Evolutionary conservation across 2,888 invertebrate genomes (phyloP).

Genomic region (Lithophane ornitopus): DNA sequence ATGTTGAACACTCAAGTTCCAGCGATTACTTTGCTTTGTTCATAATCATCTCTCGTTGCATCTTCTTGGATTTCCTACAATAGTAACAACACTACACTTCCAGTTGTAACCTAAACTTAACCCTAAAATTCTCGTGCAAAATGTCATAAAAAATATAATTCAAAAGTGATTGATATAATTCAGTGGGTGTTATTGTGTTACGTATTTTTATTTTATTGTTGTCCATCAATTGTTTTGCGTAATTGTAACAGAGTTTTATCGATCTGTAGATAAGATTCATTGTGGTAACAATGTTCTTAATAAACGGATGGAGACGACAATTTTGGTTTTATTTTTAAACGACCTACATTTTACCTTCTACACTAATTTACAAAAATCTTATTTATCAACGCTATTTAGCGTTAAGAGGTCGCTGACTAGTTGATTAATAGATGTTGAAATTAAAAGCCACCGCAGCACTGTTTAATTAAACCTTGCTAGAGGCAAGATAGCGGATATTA

Average conservation of each 20-base stretch:
- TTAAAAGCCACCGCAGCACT: neutral
- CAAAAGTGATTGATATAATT: constrained; percentile 47
- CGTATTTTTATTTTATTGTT: constrained; percentile 87
- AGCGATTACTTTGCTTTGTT: neutral
- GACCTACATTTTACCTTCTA: neutral
- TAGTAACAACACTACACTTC: constrained; percentile 34
- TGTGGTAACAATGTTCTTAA: constrained; percentile 87
- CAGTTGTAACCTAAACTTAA: constrained; percentile 35
- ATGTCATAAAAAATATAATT: constrained; percentile 32
- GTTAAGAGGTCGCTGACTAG: neutral
- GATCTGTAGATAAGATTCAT: constrained; percentile 82
- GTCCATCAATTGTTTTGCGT: constrained; percentile 87
- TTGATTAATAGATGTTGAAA: neutral
- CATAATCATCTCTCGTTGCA: neutral
- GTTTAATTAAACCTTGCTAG: neutral
- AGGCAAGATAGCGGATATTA: neutral
- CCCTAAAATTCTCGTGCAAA: constrained; percentile 27
- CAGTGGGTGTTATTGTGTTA: constrained; percentile 74
- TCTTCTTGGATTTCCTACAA: constrained; percentile 12
- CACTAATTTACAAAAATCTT: neutral
- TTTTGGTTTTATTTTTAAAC: constrained; percentile 67
- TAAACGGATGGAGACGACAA: constrained; percentile 85
- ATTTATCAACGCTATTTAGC: neutral
- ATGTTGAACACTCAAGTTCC: neutral
- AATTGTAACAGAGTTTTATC: constrained; percentile 88